Evolutionary conservation across 2,888 invertebrate genomes (phyloP), one percentile per base, ranked within the genome.

Genomic region (Diarsia dahlii): DNA sequence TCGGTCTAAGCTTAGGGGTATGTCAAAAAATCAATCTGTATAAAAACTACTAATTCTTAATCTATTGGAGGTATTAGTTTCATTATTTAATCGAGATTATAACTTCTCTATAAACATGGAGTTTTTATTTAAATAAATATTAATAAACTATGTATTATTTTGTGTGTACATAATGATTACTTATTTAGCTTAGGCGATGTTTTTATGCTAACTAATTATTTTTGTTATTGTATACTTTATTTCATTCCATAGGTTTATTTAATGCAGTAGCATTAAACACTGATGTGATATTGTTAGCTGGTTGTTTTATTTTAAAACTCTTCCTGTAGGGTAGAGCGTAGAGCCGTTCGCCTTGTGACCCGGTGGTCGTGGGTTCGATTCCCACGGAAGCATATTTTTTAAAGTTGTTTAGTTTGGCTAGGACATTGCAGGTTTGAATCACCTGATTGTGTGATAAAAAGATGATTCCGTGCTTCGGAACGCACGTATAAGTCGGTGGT

Each of bases 231-330:
- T 88, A 84, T 87, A 87, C 87, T 88, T 91, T 91, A 88, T 93
- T 93, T 92, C 95, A 95, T 95, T 95, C 95, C 95, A 95, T 95
- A 94, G 87, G 84, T 93, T 92, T 92, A 93, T 92, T 88, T 81
- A 82, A 92, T 92, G 90, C 91, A 78, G 79, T 88, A 88, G 92
- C 88, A 94, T 92, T 94, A 94, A 93, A 93, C 74, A 90, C 89
- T 88, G 89, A 93, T 94, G 94, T 95, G 94, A 95, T 94, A 93
- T 90, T 91, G 88, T 90, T 91, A 83, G 34, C 64, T 70, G 73
- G 34, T 71, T 58, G 79, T 90, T 84, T 87, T 67, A 85, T 82
- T 88, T 74, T 10, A 39, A 12, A 56, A 56, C 5, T 23, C 8
- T 56, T 23, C 56, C 6, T 23, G 2, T 28, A 28, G 28, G 28